phyloP scores from a whole-genome alignment of 2,888 invertebrate species.

The Scaptomyza parva region DNA sequence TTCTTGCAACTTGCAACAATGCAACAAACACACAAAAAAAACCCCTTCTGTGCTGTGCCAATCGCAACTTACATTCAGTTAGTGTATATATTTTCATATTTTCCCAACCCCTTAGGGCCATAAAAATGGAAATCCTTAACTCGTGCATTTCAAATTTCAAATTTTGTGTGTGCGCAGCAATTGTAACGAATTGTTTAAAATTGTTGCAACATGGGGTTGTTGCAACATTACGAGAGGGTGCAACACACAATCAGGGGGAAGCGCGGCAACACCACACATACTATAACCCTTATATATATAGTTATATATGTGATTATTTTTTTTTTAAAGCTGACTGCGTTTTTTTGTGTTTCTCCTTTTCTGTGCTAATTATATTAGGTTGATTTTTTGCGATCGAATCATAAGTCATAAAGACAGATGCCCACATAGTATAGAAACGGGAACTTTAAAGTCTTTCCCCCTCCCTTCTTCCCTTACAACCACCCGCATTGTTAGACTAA shows the following conservation, averaged over 20 bases:
- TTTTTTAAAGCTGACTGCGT: too few relatives aligned
- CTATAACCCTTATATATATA: slow-evolving; percentile 56
- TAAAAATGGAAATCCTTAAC: slow-evolving; percentile 53
- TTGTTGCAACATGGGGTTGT: slow-evolving; percentile 40
- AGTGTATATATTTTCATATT: slow-evolving; percentile 1
- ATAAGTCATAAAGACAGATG: slow-evolving; percentile 77
- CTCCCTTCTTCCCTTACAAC: not conserved
- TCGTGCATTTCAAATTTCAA: slow-evolving; percentile 69
- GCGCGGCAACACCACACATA: not conserved
- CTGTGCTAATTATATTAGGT: slow-evolving; percentile 70
- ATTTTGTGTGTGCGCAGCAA: slow-evolving; percentile 58
- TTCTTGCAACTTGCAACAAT: slow-evolving; percentile 60
- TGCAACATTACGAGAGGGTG: slow-evolving; percentile 4
- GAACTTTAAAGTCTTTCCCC: slow-evolving; percentile 11
- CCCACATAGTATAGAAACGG: slow-evolving; percentile 71
- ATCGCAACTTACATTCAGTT: slow-evolving; percentile 57
- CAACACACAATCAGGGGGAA: slow-evolving; percentile 32
- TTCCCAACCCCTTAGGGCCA: slow-evolving; percentile 4
- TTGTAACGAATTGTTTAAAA: slow-evolving; percentile 74
- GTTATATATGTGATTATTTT: slow-evolving; percentile 38
- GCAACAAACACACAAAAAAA: slow-evolving; percentile 39
- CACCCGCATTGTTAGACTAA: slow-evolving; percentile 58
- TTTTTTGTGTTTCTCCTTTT: slow-evolving; percentile 39
- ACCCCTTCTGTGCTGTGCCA: slow-evolving; percentile 44
- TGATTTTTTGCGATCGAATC: slow-evolving; percentile 41